Conservation (phyloP, 2,888 invertebrate species). For the Trissolcus brochymenae region DNA sequence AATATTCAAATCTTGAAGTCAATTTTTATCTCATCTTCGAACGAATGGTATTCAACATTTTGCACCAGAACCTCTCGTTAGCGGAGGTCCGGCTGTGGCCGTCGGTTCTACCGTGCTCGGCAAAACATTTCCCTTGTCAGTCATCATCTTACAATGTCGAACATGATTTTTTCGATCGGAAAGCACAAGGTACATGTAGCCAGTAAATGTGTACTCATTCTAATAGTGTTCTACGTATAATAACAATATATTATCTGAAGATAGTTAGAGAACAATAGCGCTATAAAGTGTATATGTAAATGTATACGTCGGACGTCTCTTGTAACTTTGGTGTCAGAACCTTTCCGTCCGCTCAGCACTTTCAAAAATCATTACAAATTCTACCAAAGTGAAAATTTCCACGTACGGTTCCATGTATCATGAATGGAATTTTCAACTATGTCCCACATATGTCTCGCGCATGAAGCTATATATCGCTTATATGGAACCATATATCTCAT, state of each 20-base stretch:
- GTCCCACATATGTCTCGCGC: too few species aligned
- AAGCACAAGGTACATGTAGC: slow-evolving; percentile 63
- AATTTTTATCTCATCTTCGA: too few species aligned
- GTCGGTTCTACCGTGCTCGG: slow-evolving; percentile 33
- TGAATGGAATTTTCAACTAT: too few species aligned
- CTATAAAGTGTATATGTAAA: slow-evolving; percentile 55
- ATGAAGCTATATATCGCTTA: too few species aligned
- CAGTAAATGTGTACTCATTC: slow-evolving; percentile 63
- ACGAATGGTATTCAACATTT: slow-evolving; percentile 1
- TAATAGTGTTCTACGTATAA: slow-evolving; percentile 63
- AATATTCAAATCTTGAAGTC: slow-evolving; percentile 8
- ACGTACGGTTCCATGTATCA: too few species aligned
- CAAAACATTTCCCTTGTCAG: slow-evolving; percentile 58
- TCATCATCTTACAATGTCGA: slow-evolving; percentile 55
- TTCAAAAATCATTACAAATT: too few species aligned
- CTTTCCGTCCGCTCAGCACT: background rate
- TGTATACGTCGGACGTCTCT: slow-evolving; percentile 51
- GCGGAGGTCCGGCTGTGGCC: background rate
- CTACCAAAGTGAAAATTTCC: too few species aligned
- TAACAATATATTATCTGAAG: slow-evolving; percentile 54
- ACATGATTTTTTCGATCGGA: slow-evolving; percentile 60
- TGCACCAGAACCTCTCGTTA: background rate
- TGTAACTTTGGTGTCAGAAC: slow-evolving; percentile 35
- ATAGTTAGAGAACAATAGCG: slow-evolving; percentile 51
- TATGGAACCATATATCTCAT: too few species aligned